A percentile compares a stretch with the other conserved stretches of the same genome.
phyloP scores from a whole-genome alignment of 2,797 vertebrate species.

The Spondyliosoma cantharus region DNA sequence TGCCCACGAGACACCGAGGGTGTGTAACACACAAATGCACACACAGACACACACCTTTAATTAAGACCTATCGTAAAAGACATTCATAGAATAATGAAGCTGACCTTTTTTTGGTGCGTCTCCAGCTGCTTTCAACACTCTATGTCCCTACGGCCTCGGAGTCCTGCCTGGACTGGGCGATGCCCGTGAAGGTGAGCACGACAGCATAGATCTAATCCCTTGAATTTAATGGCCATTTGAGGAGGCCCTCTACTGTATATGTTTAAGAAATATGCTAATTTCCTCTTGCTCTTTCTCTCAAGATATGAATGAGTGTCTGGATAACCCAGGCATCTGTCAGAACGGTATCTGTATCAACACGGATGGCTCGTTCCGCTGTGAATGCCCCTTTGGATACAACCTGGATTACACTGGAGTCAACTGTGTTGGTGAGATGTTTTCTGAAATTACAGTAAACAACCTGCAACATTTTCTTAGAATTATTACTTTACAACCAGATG shows the following conservation, averaged over 20 bases:
- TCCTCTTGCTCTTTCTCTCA: background rate
- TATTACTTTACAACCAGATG: background rate
- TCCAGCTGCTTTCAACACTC: slow-evolving; percentile 83
- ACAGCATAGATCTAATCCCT: background rate
- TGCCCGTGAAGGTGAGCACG: slow-evolving; percentile 90
- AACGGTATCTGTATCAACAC: slow-evolving; percentile 95
- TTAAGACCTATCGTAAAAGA: background rate
- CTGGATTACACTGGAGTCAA: slow-evolving; percentile 92
- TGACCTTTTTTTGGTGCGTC: slow-evolving; percentile 20
- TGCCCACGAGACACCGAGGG: slow-evolving; percentile 90
- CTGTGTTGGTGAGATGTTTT: slow-evolving; percentile 89
- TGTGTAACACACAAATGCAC: slow-evolving; percentile 65
- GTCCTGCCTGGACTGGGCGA: slow-evolving; percentile 85
- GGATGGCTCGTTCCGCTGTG: slow-evolving; percentile 95
- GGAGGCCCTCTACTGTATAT: background rate
- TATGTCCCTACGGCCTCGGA: slow-evolving; percentile 93
- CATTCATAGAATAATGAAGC: slow-evolving; percentile 25
- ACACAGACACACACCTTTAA: slow-evolving; percentile 4
- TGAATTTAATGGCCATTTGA: background rate
- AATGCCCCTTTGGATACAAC: slow-evolving; percentile 95
- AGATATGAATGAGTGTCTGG: slow-evolving; percentile 96
- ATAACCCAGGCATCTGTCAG: slow-evolving; percentile 90
- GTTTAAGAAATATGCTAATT: background rate
- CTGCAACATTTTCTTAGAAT: background rate
- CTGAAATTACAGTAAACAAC: background rate